Evolutionary conservation across 2,888 invertebrate genomes (phyloP).

Genomic region (Leptogaster cylindrica): DNA sequence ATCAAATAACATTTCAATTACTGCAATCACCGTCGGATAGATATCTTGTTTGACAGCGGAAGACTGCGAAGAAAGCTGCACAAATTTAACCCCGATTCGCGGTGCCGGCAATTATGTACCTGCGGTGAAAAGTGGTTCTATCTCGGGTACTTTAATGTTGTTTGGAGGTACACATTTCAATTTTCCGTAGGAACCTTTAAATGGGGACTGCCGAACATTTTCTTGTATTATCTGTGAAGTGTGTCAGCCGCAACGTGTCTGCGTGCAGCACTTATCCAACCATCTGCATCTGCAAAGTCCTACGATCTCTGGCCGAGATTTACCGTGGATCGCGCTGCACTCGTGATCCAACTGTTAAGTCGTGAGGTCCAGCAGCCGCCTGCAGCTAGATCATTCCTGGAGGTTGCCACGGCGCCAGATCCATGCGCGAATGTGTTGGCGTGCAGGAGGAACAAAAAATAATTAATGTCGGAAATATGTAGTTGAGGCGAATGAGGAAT

Average conservation of each 20-base stretch:
- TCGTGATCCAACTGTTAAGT: constrained; percentile 20
- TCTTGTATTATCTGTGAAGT: constrained; percentile 1
- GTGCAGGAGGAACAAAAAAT: constrained; percentile 8
- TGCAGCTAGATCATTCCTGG: constrained; percentile 6
- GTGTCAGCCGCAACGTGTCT: constrained; percentile 9
- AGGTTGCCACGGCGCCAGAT: background rate
- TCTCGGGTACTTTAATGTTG: no score
- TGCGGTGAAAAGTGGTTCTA: no score
- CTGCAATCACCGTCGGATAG: no score
- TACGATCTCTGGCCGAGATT: background rate
- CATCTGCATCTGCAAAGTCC: background rate
- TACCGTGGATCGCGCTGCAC: background rate
- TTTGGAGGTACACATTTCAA: background rate
- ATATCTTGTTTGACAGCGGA: no score
- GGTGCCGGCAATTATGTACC: no score
- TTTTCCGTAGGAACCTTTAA: constrained; percentile 3
- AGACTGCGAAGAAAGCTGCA: no score
- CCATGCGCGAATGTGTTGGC: background rate
- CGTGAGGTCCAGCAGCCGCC: background rate
- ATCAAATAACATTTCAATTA: no score
- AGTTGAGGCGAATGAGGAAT: constrained; percentile 9
- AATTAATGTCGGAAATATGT: constrained; percentile 23
- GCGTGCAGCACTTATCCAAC: background rate
- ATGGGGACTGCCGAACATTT: background rate
- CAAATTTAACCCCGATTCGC: no score